Percentiles rank a stretch among this genome's conserved stretches.
These are phyloP conservation scores for Cephus rjabovi DNA, from an alignment of 2,888 invertebrate genomes.

Conservation along the genomic window DNA sequence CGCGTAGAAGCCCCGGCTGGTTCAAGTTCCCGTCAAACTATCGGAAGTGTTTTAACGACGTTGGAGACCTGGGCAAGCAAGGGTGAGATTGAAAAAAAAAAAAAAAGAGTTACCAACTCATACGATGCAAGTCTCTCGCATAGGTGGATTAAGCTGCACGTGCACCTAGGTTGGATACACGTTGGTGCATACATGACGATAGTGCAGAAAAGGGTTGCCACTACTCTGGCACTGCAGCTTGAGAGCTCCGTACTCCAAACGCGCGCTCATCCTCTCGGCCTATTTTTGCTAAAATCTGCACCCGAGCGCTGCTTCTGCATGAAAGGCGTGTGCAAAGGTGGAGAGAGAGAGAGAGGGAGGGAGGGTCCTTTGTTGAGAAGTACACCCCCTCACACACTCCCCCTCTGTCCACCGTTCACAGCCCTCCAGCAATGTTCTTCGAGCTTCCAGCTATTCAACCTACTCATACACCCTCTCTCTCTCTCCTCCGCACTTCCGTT, in stretches of 20 bases:
- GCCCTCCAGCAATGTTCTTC: neutral
- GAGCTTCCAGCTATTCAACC: constrained; percentile 7
- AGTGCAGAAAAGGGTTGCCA: constrained; percentile 30
- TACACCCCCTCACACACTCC: constrained; percentile 16
- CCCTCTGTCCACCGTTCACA: neutral
- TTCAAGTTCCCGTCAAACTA: neutral
- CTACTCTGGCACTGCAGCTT: constrained; percentile 19
- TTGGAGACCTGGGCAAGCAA: neutral
- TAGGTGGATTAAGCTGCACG: neutral
- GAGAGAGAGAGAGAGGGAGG: neutral
- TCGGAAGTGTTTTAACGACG: neutral
- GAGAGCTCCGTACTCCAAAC: constrained; percentile 15
- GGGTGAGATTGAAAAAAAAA: neutral
- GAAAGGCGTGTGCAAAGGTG: constrained; percentile 28
- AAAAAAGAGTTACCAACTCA: neutral
- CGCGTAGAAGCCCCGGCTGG: neutral
- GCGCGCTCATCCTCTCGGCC: constrained; percentile 29
- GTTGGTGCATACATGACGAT: neutral
- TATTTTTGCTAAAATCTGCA: constrained; percentile 46
- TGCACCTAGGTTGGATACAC: neutral
- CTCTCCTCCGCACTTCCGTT: neutral
- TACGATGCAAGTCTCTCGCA: neutral
- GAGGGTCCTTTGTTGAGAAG: constrained; percentile 39
- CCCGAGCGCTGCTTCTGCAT: constrained; percentile 21
- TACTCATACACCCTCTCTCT: constrained; percentile 3